phyloP scores from a whole-genome alignment of 2,797 vertebrate species.

The Antennarius maculatus region DNA sequence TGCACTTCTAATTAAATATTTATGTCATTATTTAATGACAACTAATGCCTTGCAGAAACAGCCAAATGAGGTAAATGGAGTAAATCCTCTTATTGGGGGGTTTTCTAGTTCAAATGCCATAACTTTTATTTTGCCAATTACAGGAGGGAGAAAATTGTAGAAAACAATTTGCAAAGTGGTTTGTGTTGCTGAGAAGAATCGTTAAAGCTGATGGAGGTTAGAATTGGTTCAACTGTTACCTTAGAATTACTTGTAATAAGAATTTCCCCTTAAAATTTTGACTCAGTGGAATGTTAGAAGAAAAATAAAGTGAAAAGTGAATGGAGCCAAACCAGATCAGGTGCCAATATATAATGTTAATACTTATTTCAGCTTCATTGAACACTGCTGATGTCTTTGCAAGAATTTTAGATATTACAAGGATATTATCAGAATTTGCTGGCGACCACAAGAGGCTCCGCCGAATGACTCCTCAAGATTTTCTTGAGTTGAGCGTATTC shows the following conservation, averaged over 20 bases:
- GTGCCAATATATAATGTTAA: not conserved
- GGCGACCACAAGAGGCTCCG: not conserved
- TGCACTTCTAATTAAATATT: not conserved
- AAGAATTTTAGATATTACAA: not conserved
- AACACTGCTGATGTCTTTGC: not conserved
- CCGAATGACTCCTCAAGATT: not conserved
- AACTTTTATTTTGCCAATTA: conserved; percentile 12
- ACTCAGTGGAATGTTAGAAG: not conserved
- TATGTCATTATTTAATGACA: not conserved
- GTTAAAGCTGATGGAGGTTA: conserved; percentile 9
- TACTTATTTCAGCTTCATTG: conserved; percentile 2
- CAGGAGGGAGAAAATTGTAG: conserved; percentile 5
- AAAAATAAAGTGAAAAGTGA: conserved; percentile 2
- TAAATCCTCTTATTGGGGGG: conserved; percentile 10
- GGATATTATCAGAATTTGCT: not conserved
- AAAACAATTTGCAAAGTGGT: conserved; percentile 31
- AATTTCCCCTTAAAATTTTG: conserved; percentile 28
- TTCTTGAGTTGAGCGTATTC: conserved; percentile 13
- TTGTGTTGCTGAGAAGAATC: conserved; percentile 15
- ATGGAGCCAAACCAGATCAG: not conserved
- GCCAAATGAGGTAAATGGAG: conserved; percentile 1
- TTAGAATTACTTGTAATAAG: not conserved
- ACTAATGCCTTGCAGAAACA: not conserved
- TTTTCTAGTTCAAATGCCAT: conserved; percentile 10
- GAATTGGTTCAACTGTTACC: conserved; percentile 7